These are phyloP conservation scores for Pocillopora verrucosa DNA, from an alignment of 64 coral and sea anemone genomes.

Conservation along the genomic window DNA sequence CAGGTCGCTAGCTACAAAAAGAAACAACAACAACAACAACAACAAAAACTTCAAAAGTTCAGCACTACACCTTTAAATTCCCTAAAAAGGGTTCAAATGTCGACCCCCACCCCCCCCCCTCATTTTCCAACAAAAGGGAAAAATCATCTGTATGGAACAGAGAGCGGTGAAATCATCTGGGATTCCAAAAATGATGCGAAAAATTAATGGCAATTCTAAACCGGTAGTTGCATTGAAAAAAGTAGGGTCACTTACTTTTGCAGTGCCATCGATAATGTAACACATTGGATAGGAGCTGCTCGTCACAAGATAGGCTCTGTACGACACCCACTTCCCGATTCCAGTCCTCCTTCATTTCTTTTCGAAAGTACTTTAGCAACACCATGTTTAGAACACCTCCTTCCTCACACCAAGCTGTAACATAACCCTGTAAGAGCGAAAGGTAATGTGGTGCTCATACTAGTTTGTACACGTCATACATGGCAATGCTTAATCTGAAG, in stretches of 20 bases:
- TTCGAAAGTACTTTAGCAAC: conserved; percentile 30
- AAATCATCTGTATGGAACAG: too few species aligned
- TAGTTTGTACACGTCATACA: too few species aligned
- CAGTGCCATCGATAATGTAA: conserved; percentile 47
- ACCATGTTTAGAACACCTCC: background rate
- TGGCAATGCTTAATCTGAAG: background rate
- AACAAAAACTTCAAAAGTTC: background rate
- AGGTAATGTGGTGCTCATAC: background rate
- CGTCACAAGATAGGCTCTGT: background rate
- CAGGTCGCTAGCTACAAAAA: background rate
- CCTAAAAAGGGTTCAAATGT: too few species aligned
- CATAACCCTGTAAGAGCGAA: conserved; percentile 23
- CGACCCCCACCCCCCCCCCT: background rate
- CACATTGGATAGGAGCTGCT: conserved; percentile 14
- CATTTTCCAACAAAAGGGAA: too few species aligned
- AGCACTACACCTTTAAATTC: background rate
- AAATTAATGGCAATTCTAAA: background rate
- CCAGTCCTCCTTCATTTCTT: conserved; percentile 33
- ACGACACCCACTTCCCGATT: conserved; percentile 16
- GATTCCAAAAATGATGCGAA: background rate
- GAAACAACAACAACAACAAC: background rate
- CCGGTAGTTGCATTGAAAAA: background rate
- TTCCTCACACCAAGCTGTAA: conserved; percentile 26
- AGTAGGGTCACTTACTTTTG: background rate
- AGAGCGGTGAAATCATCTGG: background rate